Base-by-base conservation (phyloP, 2,888 invertebrate species). In the Strigamia maritima region DNA sequence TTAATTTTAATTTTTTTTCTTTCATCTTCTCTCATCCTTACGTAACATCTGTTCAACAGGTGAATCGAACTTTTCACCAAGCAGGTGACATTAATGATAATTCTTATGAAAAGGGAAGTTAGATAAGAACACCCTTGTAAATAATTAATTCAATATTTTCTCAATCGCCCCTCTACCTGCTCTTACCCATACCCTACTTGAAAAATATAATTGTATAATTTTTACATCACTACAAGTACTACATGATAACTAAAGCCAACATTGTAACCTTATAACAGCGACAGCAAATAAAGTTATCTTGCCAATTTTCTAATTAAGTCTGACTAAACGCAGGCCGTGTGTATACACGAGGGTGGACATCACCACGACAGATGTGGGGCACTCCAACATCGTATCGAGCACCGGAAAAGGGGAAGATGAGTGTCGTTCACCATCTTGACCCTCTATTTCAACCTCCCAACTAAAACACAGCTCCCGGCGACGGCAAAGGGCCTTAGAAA, bases 31-130 rank as follows among this genome's bases (percentile, higher is more conserved):
- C 8, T 16, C 28, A 14, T 28, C 28, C 8, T 70, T 26, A 70
- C 70, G 70, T 28, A 70, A 70, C 70, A 70, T 70, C 70, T 70
- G 70, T 70, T 70, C 70, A 70, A 70, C 70, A 70, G 70, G 70
- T 70, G 70, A 70, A 70, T 70, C 26, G 12, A 70, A 70, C 70
- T 70, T 60, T 28, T 70, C 70, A 70, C 26, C 60, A 70, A 70
- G 70, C 70, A 70, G 70, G 70, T 70, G 70, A 70, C 70, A 70
- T 70, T 70, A 70, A 70, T 70, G 70, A 70, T 70, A 70, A 70
- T 70, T 70, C 54, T 70, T 70, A 8, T 70, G 28, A 28, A 70
- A 28, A n/a, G 70, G 70, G 28, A 70, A 28, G 26, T 26, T 70
- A 70, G 70, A 70, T 70, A 70, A 70, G 70, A 70, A 70, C 26